These are phyloP conservation scores for Muscicapa adusta DNA, from an alignment of 2,113 vertebrate species.

Conservation along the genomic window DNA sequence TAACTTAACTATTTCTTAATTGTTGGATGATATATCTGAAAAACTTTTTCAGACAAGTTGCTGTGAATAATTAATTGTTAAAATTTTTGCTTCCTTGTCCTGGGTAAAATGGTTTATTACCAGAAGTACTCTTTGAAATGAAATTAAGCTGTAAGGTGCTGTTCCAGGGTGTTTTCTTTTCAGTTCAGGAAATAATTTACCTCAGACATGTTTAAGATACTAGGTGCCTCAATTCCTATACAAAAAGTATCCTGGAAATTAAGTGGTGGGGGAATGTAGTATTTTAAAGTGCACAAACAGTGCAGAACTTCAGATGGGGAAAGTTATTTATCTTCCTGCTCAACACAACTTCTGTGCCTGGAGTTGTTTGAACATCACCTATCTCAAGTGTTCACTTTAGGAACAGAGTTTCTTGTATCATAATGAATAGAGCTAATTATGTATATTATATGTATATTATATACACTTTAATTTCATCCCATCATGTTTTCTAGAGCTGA, in stretches of 20 bases:
- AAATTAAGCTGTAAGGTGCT: background rate
- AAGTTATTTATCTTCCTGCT: background rate
- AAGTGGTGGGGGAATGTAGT: background rate
- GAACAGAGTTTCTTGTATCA: background rate
- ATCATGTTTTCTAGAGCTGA: background rate
- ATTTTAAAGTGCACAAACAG: background rate
- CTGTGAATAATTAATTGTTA: background rate
- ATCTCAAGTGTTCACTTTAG: background rate
- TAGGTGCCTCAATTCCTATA: background rate
- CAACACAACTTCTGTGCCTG: background rate
- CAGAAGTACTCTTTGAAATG: background rate
- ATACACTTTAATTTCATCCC: background rate
- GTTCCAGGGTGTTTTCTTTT: background rate
- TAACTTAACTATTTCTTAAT: background rate
- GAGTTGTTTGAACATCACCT: background rate
- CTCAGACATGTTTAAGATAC: background rate
- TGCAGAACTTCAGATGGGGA: background rate
- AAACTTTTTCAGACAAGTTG: background rate
- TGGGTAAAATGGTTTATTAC: background rate
- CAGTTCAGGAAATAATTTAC: background rate
- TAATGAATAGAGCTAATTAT: background rate
- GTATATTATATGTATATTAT: background rate
- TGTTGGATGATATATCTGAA: background rate
- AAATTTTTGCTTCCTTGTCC: background rate
- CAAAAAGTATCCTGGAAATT: background rate